Conservation (phyloP, 1,140 invertebrate species). For the Zelostemma sp. region DNA sequence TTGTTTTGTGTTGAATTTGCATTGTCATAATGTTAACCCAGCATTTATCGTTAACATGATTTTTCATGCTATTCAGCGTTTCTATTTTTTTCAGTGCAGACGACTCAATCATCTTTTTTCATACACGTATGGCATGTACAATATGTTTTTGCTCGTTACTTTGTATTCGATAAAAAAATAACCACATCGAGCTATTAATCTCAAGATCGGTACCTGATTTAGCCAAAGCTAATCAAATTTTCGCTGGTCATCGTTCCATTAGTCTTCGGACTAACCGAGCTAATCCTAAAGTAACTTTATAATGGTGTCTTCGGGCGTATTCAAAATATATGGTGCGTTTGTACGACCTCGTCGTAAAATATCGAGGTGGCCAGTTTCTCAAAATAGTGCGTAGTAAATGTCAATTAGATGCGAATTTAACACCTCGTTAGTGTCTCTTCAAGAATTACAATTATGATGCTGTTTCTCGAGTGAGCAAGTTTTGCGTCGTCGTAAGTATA, state of each 20-base stretch:
- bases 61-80: no score
- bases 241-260: not conserved
- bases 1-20: no score
- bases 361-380: not conserved
- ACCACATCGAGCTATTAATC: not conserved
- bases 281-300: not conserved
- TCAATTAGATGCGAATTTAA: not conserved
- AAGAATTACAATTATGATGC: slow-evolving; percentile 1
- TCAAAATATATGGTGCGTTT: not conserved
- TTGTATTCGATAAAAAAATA: not conserved
- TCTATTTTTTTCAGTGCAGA: no score
- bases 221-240: not conserved
- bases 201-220: not conserved
- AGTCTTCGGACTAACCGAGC: no score
- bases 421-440: not conserved
- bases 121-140: no score
- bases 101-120: no score
- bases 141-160: no score
- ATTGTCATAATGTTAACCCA: no score
- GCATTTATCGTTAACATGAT: no score
- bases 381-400: not conserved
- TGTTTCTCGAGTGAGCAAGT: not conserved
- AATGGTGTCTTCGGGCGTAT: not conserved
- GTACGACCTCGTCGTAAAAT: not conserved
- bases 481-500: not conserved